These are phyloP conservation scores for Dendrocopos noguchii DNA, from an alignment of 2,113 vertebrate species.

Conservation along the genomic window DNA sequence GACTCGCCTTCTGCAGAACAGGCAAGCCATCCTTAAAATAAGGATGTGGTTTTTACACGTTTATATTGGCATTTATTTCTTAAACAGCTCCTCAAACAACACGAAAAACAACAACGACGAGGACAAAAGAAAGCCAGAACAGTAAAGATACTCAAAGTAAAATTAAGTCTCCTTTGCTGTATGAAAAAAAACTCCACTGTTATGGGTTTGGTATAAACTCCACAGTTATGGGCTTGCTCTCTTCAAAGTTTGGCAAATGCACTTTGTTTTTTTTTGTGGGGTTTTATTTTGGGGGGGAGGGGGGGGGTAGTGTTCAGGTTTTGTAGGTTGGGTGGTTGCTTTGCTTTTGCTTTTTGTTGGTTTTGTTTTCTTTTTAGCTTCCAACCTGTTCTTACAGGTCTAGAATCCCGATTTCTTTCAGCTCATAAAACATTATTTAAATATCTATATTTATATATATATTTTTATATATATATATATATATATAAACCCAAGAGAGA, in stretches of 20 bases:
- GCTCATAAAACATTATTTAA: conserved; percentile 19
- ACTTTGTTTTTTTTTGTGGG: background rate
- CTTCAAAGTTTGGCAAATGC: conserved; percentile 20
- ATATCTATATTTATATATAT: conserved; percentile 51
- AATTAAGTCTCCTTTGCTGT: conserved; percentile 4
- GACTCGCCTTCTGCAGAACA: background rate
- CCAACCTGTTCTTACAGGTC: conserved; percentile 22
- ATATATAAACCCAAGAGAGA: conserved; percentile 45
- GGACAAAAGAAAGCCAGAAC: background rate
- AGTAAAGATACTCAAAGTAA: background rate
- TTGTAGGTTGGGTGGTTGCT: background rate
- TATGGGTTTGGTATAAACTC: background rate
- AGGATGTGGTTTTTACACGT: background rate
- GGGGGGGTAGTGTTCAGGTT: background rate
- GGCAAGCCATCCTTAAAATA: conserved; percentile 56
- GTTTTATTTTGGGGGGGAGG: background rate
- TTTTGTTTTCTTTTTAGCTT: background rate
- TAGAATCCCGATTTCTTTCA: background rate
- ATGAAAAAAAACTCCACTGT: background rate
- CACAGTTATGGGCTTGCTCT: background rate
- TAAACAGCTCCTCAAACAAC: background rate
- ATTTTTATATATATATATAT: conserved; percentile 45
- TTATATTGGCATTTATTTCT: conserved; percentile 15
- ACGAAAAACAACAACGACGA: background rate
- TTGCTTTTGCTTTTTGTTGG: too few relatives aligned